Percentiles rank a stretch among this genome's conserved stretches.
These are phyloP conservation scores for Zele albiditarsus DNA, from an alignment of 2,888 invertebrate genomes.

Conservation along the genomic window DNA sequence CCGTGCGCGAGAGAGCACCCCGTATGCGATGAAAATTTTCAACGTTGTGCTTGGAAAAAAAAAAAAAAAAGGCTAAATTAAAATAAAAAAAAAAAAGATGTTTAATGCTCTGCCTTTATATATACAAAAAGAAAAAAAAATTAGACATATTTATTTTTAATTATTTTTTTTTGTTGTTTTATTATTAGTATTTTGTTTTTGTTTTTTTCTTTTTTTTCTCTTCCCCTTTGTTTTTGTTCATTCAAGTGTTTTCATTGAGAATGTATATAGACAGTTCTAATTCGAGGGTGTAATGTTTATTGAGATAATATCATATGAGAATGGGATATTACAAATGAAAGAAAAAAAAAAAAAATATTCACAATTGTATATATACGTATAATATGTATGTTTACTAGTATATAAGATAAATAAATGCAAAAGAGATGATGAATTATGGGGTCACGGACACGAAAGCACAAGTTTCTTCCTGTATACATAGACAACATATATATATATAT, in stretches of 20 bases:
- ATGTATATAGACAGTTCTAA: background rate
- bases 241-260: background rate
- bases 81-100: slow-evolving; percentile 6
- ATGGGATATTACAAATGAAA: background rate
- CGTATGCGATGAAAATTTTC: slow-evolving; percentile 18
- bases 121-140: no score
- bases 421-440: background rate
- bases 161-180: background rate
- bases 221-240: no score
- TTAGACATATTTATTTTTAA: background rate
- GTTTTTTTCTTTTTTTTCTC: background rate
- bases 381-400: background rate
- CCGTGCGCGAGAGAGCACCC: slow-evolving; percentile 39
- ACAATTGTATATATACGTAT: background rate
- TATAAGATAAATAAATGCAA: background rate
- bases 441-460: slow-evolving; percentile 5
- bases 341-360: background rate
- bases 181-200: background rate
- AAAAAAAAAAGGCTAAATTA: background rate
- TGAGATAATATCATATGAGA: background rate
- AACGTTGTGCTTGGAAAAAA: background rate
- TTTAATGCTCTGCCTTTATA: background rate
- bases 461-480: background rate
- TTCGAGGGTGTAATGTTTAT: background rate
- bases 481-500: background rate